Percentiles rank a stretch among this genome's conserved stretches.
Conservation (phyloP, 2,113 vertebrate species). For the Lonchura striata region DNA sequence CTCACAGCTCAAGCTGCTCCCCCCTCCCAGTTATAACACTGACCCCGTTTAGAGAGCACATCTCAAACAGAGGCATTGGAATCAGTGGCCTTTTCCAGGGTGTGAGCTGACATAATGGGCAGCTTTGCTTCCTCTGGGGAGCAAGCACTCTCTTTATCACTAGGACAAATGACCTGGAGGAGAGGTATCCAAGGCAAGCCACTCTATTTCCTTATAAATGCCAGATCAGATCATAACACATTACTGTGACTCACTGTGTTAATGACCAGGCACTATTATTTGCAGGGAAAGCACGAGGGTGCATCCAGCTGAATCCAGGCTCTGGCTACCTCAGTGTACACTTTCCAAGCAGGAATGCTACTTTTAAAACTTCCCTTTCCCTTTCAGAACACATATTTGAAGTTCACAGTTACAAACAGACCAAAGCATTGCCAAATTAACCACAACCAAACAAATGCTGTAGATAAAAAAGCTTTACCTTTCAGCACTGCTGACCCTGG, state of each 20-base stretch:
- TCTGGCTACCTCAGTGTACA: background rate
- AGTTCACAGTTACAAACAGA: background rate
- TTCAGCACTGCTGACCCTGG: background rate
- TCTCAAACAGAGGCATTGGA: background rate
- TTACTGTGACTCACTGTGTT: slow-evolving; percentile 10
- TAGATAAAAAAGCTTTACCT: background rate
- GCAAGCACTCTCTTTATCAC: slow-evolving; percentile 60
- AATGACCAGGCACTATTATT: slow-evolving; percentile 37
- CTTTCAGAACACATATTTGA: background rate
- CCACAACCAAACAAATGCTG: background rate
- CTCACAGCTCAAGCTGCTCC: slow-evolving; percentile 59
- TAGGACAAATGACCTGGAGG: slow-evolving; percentile 67
- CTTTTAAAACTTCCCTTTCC: background rate
- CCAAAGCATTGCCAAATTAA: background rate
- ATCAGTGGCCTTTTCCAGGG: slow-evolving; percentile 53
- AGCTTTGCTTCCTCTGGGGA: slow-evolving; percentile 62
- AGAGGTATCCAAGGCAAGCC: slow-evolving; percentile 44
- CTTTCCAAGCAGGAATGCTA: background rate
- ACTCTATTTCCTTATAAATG: slow-evolving; percentile 62
- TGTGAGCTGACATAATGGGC: slow-evolving; percentile 74
- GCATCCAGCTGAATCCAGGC: background rate
- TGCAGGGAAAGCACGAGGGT: background rate
- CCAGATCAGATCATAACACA: slow-evolving; percentile 58
- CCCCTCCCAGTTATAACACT: slow-evolving; percentile 54
- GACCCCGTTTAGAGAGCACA: slow-evolving; percentile 69